phyloP scores from a whole-genome alignment of 2,113 vertebrate genomes.

The Podocnemis expansa region DNA sequence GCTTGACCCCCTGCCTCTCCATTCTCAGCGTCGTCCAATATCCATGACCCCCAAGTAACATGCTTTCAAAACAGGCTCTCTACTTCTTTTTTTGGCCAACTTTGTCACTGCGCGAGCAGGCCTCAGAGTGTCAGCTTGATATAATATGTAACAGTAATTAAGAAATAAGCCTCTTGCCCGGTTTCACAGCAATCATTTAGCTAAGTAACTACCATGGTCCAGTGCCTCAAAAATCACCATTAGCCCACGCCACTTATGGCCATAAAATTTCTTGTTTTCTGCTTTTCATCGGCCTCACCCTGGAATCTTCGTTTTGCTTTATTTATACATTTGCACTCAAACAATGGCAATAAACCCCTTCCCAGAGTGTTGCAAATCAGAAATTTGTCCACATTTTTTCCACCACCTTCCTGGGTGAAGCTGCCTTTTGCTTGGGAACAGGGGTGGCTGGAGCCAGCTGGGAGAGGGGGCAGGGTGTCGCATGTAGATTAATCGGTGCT shows the following conservation, averaged over 20 bases:
- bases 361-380: constrained; percentile 97
- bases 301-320: constrained; percentile 93
- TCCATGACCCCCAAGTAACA: rapidly evolving
- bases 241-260: constrained; percentile 95
- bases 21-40: neutral
- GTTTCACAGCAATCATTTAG: constrained; percentile 89
- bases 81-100: constrained; percentile 74
- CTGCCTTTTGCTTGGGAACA: constrained; percentile 74
- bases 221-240: constrained; percentile 98
- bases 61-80: neutral
- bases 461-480: constrained; percentile 44
- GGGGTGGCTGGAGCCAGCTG: constrained; percentile 69
- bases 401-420: constrained; percentile 84
- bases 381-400: constrained; percentile 93
- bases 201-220: constrained; percentile 94
- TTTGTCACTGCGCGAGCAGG: constrained; percentile 83
- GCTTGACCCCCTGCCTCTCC: neutral
- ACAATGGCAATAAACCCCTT: constrained; percentile 94
- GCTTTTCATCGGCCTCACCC: constrained; percentile 91
- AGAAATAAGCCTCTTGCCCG: constrained; percentile 89
- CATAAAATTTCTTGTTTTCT: constrained; percentile 99
- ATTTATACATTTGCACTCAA: constrained; percentile 89
- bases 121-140: constrained; percentile 74
- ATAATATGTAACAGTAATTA: constrained; percentile 97
- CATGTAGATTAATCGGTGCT: constrained; percentile 69